Conservation (phyloP, 2,113 vertebrate species). For the Mirounga angustirostris region DNA sequence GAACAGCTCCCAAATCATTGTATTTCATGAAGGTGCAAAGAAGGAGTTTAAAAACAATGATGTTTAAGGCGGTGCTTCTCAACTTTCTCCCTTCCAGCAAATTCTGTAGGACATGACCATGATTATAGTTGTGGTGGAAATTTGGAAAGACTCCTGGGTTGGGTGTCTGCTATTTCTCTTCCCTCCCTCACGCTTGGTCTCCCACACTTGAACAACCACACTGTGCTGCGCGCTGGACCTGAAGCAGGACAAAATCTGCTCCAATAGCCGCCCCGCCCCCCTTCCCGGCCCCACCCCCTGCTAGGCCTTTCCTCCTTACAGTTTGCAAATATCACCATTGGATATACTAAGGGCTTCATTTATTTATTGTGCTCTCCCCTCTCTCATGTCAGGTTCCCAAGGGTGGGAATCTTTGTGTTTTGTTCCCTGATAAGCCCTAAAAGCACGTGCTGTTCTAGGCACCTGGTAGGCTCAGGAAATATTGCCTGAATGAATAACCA, state of each 20-base stretch:
- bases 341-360: accelerated
- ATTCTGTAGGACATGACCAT: neutral
- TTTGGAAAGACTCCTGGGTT: neutral
- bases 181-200: neutral
- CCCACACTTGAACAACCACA: neutral
- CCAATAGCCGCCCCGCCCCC: accelerated
- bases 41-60: neutral
- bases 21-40: neutral
- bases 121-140: neutral
- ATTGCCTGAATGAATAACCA: neutral
- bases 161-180: neutral
- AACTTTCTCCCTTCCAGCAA: neutral
- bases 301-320: accelerated
- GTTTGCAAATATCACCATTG: neutral
- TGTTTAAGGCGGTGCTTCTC: neutral
- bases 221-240: neutral
- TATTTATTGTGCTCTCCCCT: neutral
- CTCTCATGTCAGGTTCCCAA: neutral
- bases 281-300: too few relatives aligned
- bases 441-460: neutral
- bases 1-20: neutral
- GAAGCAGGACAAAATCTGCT: neutral
- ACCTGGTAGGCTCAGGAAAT: neutral
- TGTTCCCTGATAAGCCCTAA: neutral
- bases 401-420: neutral